Evolutionary conservation across 2,888 invertebrate species (phyloP), one percentile per base, ranked within the genome.

Genomic region (Tenthredo notha): DNA sequence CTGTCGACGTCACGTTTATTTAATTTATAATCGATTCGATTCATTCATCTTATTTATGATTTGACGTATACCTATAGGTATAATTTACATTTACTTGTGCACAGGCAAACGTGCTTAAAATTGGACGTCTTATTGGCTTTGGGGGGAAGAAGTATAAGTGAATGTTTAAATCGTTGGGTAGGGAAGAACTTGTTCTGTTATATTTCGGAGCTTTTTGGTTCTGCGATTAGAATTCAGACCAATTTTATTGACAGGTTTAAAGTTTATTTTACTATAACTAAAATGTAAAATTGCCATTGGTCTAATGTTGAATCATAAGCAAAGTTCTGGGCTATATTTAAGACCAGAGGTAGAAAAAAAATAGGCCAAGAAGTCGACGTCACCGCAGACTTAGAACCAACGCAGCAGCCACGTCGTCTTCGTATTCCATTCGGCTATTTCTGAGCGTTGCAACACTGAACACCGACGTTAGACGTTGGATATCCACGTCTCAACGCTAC

Each of bases 311-410:
- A 92, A 91, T 92, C 92, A 92, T 88, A 90, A 89, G 88, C 87
- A 86, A 29, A 83, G 83, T 80, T 85, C 47, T 61, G 85, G 88
- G 88, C 91, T 93, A 93, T 91, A 92, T 92, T 91, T 93, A 93
- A 91, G 33, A 6, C 37, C 40, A 61, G 85, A 84, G 87, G 67
- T 85, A 54, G 33, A 50, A 89, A 89, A 89, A 92, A 93, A 92
- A 92, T 93, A 93, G 93, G 93, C 91, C 93, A 93, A 84, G 88
- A 87, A 88, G 89, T 90, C 90, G 90, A 91, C 91, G 90, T 90
- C 90, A 89, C 86, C 85, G 86, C 86, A 87, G 88, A 86, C 83
- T 74, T 18, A 50, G 15, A 67, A 70, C 83, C 65, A 43, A 50
- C 61, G 74, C 54, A 72, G 50, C 84, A 58, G 82, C 87, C 29